Evolutionary conservation across 2,888 invertebrate species (phyloP).

Genomic region (Trichopoda pennipes): DNA sequence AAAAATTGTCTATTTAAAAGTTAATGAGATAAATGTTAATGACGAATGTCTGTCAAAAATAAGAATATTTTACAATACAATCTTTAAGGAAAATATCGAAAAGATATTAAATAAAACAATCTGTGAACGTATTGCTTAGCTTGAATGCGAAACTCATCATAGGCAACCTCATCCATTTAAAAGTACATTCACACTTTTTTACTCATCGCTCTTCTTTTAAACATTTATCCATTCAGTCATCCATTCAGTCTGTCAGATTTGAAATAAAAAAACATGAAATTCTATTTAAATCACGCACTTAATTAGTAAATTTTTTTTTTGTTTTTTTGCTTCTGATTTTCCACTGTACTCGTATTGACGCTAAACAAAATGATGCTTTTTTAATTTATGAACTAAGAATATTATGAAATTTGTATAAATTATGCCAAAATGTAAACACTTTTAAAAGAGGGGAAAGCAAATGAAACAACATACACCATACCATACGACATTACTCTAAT

Average conservation of each 20-base stretch:
- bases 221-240: neutral
- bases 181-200: constrained; percentile 26
- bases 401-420: constrained; percentile 55
- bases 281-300: constrained; percentile 68
- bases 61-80: constrained; percentile 55
- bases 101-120: constrained; percentile 58
- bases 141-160: constrained; percentile 24
- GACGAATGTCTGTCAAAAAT: constrained; percentile 68
- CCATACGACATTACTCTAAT: constrained; percentile 42
- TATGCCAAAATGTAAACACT: constrained; percentile 58
- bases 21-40: constrained; percentile 68
- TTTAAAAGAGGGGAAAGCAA: constrained; percentile 25
- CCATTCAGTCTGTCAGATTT: constrained; percentile 24
- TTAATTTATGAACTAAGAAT: constrained; percentile 4
- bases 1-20: constrained; percentile 46
- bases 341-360: constrained; percentile 41
- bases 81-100: constrained; percentile 28
- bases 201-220: constrained; percentile 1
- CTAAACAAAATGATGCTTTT: constrained; percentile 7
- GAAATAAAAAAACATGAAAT: constrained; percentile 55
- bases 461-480: constrained; percentile 7
- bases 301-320: constrained; percentile 57
- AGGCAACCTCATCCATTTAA: constrained; percentile 57
- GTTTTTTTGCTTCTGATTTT: constrained; percentile 1
- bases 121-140: constrained; percentile 60